phyloP scores from a whole-genome alignment of 2,797 vertebrate species.

The Tauraco hartlaubi region DNA sequence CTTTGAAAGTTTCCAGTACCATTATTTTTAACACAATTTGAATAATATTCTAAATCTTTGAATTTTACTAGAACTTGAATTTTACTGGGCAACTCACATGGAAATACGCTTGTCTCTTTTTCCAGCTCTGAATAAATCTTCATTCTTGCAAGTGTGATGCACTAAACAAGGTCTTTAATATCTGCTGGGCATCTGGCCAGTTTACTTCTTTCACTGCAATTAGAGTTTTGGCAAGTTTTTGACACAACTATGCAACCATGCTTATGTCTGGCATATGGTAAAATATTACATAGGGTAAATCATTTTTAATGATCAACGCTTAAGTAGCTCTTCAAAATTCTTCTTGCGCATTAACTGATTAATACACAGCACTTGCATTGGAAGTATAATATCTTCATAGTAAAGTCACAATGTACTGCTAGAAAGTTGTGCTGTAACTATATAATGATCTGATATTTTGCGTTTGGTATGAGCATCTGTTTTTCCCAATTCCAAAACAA shows the following conservation, averaged over 20 bases:
- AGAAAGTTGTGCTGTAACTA: background rate
- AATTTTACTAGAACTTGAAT: background rate
- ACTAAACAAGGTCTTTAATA: background rate
- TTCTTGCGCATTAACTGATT: background rate
- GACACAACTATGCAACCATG: background rate
- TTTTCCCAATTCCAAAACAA: background rate
- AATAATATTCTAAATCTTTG: background rate
- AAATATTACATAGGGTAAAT: background rate
- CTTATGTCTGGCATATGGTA: background rate
- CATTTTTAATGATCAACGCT: background rate
- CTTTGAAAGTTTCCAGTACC: background rate
- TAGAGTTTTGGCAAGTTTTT: conserved; percentile 6
- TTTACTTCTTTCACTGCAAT: background rate
- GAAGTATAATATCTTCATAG: background rate
- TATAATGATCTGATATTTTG: background rate
- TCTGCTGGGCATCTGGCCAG: background rate
- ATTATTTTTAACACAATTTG: background rate
- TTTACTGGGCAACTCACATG: background rate
- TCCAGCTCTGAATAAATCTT: background rate
- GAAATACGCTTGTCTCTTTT: background rate
- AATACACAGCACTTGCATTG: background rate
- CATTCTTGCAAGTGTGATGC: background rate
- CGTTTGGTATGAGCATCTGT: background rate
- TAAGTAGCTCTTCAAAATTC: background rate
- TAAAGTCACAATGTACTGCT: background rate